Percentiles rank a stretch among this genome's conserved stretches.
These are phyloP conservation scores for Protobothrops mucrosquamatus DNA, from an alignment of 2,113 vertebrate genomes.

Conservation along the genomic window DNA sequence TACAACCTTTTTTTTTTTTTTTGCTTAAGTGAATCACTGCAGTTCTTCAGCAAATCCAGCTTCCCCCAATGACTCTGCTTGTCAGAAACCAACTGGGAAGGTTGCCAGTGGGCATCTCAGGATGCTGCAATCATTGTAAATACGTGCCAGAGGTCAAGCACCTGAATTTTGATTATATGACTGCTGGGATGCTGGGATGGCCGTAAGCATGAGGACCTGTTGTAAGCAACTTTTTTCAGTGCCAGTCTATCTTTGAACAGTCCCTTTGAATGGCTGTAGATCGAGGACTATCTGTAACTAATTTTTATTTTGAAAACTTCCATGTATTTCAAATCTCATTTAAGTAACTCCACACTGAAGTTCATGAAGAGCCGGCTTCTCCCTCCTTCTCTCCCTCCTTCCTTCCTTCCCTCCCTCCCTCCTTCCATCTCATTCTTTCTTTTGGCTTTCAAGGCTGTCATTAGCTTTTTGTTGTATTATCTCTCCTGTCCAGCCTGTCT, in stretches of 20 bases:
- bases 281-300: not conserved
- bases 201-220: not conserved
- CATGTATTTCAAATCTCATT: not conserved
- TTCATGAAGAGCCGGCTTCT: not conserved
- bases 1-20: no score
- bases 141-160: not conserved
- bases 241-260: not conserved
- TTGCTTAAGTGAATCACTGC: not conserved
- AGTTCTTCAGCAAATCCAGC: not conserved
- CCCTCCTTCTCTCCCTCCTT: no score
- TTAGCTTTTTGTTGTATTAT: slow-evolving; percentile 18
- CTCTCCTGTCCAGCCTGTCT: slow-evolving; percentile 4
- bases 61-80: not conserved
- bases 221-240: not conserved
- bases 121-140: not conserved
- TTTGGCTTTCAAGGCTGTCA: not conserved
- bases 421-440: no score
- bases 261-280: not conserved
- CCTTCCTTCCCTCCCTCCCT: not conserved
- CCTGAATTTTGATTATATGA: not conserved
- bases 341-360: not conserved
- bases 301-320: not conserved
- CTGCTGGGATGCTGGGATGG: not conserved
- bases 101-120: not conserved
- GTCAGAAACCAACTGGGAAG: not conserved